Conservation (phyloP, 1,140 invertebrate genomes). For the Trigoniulus corallinus region DNA sequence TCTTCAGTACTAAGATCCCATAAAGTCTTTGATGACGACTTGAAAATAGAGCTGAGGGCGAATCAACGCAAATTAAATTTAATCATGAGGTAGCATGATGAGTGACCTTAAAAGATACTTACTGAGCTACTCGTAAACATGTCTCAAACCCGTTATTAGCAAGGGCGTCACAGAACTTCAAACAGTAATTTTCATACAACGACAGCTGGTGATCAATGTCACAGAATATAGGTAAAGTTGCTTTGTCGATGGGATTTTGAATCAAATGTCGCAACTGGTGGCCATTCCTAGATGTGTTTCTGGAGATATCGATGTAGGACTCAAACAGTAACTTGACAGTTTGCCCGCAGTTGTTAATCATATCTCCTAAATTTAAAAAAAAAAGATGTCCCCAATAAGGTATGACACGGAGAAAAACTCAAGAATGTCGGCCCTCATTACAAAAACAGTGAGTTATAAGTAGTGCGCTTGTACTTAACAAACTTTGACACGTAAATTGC, state of each 20-base stretch:
- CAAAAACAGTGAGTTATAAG: no score
- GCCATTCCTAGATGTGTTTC: slow-evolving; percentile 30
- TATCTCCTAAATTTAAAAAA: not conserved
- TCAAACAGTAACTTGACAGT: not conserved
- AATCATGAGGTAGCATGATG: not conserved
- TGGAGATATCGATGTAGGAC: not conserved
- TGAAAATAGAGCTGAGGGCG: slow-evolving; percentile 11
- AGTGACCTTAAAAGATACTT: not conserved
- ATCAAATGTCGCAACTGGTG: slow-evolving; percentile 34
- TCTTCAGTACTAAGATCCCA: slow-evolving; percentile 12
- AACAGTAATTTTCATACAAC: slow-evolving; percentile 53
- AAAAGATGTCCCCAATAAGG: no score
- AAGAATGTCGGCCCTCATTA: no score
- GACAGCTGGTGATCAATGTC: slow-evolving; percentile 51
- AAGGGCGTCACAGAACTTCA: slow-evolving; percentile 51
- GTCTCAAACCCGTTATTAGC: slow-evolving; percentile 44
- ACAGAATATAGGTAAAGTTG: slow-evolving; percentile 38
- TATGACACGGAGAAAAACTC: no score
- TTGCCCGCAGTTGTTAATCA: not conserved
- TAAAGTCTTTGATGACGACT: slow-evolving; percentile 5
- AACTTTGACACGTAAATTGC: no score
- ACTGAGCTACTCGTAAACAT: not conserved
- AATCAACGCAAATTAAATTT: not conserved
- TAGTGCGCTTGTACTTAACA: no score
- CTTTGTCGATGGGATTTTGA: not conserved